Evolutionary conservation across 2,888 invertebrate genomes (phyloP), one percentile per base, ranked within the genome.

Genomic region (Melolontha melolontha): DNA sequence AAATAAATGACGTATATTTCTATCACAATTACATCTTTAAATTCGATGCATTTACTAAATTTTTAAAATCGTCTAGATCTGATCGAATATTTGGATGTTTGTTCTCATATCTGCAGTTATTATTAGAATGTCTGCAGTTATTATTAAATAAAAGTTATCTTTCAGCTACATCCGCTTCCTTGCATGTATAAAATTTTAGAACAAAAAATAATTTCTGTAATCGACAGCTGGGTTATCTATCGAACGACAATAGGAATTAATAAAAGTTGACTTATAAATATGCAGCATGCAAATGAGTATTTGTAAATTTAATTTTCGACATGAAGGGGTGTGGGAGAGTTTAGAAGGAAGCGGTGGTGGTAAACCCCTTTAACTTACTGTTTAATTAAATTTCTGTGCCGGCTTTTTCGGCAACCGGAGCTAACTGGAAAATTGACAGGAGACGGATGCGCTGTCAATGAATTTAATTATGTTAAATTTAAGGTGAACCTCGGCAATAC

Each of bases 251-350:
- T 74, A 67, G 73, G 72, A 75, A 75, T 75, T 75, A 73, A 75
- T 75, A 75, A 73, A 71, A 68, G 68, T 66, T 70, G 69, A 42
- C 72, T 74, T 74, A 74, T 75, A 75, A 75, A 75, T 75, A 74
- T 75, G 68, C 73, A 74, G 64, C 65, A 72, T 72, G 72, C 68
- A 74, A 73, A 75, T 75, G 70, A 68, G 68, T 73, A 72, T 72
- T 73, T 75, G 73, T 73, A 64, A 76, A 76, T 76, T 76, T 74
- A 72, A 76, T 76, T 76, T 74, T 66, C 74, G 69, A 12, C 16
- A 16, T 14, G 52, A 14, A n/a, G 27, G 52, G 12, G 39, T 10
- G 52, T 14, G 16, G 14, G 7, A 8, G 14, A n/a, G 44, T 12
- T 2, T 10, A 22, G n/a, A 16, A 42, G 34, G 34, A 34, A 34